A percentile compares a stretch with the other conserved stretches of the same genome.
Evolutionary conservation across 2,888 invertebrate species (phyloP).

Genomic region (Eumerus sabulonum): DNA sequence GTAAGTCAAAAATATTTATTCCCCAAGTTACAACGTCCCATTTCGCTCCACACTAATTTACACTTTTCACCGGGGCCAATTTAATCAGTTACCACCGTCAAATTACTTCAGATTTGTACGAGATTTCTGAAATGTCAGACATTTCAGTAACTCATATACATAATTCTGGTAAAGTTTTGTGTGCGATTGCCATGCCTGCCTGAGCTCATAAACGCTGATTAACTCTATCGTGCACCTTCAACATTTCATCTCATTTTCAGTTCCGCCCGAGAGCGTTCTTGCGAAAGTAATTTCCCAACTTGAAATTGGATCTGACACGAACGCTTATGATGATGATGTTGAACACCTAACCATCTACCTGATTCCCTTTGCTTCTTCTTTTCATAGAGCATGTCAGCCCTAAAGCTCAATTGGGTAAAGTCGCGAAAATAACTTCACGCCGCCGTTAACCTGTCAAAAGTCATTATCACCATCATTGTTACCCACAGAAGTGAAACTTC

Average conservation of each 20-base stretch:
- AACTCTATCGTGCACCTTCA: constrained; percentile 53
- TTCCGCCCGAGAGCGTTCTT: constrained; percentile 46
- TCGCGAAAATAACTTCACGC: constrained; percentile 69
- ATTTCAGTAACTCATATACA: neutral
- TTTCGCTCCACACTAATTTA: too few relatives aligned
- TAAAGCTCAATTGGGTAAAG: constrained; percentile 67
- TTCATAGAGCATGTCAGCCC: constrained; percentile 21
- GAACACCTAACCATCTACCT: constrained; percentile 49
- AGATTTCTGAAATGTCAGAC: too few relatives aligned
- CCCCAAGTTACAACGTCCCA: too few relatives aligned
- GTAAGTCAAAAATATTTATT: too few relatives aligned
- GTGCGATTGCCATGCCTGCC: constrained; percentile 51
- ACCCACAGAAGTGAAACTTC: constrained; percentile 63
- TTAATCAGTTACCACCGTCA: too few relatives aligned
- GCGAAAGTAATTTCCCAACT: constrained; percentile 62
- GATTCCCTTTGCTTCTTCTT: constrained; percentile 21
- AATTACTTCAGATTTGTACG: too few relatives aligned
- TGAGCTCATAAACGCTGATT: constrained; percentile 58
- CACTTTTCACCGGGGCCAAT: too few relatives aligned
- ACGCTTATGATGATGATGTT: constrained; percentile 50
- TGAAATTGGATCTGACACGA: constrained; percentile 64
- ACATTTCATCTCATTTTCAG: constrained; percentile 59
- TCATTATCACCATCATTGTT: constrained; percentile 62
- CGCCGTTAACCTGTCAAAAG: constrained; percentile 67
- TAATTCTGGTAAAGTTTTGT: neutral